Conservation (phyloP, 2,797 vertebrate species). For the Acanthurus leucopareius region DNA sequence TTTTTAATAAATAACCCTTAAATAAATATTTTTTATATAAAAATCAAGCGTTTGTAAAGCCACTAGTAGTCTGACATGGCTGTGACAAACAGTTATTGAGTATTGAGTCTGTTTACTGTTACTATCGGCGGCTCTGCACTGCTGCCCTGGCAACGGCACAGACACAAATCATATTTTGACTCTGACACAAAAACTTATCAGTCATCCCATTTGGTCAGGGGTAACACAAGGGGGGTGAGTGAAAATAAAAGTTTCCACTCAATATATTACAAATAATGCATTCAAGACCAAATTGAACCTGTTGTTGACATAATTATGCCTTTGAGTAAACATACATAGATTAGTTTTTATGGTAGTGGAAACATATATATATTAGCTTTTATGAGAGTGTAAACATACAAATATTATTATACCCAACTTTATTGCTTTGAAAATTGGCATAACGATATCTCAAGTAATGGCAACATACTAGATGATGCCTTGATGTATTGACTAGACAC, state of each 20-base stretch:
- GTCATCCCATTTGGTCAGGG: constrained; percentile 15
- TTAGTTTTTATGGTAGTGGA: not conserved
- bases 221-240: not conserved
- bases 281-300: not conserved
- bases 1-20: too few relatives aligned
- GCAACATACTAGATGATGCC: not conserved
- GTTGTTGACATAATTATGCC: not conserved
- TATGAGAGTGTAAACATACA: not conserved
- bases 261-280: not conserved
- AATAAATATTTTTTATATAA: not conserved
- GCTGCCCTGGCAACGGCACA: not conserved
- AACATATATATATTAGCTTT: not conserved
- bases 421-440: not conserved
- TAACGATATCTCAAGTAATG: not conserved
- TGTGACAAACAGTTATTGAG: not conserved
- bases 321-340: not conserved
- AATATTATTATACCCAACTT: not conserved
- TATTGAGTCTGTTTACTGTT: constrained; percentile 25
- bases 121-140: constrained; percentile 35
- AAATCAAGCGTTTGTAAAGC: not conserved
- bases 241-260: constrained; percentile 8
- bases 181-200: constrained; percentile 16
- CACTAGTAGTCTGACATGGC: not conserved
- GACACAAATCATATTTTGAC: constrained; percentile 41
- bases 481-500: not conserved